These are phyloP conservation scores for Gouania willdenowi DNA, from an alignment of 2,797 vertebrate genomes.

Conservation along the genomic window DNA sequence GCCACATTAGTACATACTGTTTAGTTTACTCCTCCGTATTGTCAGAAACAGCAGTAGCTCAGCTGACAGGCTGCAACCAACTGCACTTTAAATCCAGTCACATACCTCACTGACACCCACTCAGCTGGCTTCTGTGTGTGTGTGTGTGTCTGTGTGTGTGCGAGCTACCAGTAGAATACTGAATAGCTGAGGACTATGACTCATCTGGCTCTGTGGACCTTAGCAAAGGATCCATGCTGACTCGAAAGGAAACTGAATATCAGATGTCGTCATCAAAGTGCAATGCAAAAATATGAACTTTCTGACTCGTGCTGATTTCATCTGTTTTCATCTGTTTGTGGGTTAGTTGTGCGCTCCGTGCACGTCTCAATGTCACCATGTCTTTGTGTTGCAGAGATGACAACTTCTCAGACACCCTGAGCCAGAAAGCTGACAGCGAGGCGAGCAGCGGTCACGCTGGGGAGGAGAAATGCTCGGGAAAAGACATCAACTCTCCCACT, in stretches of 20 bases:
- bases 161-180: slow-evolving; percentile 34
- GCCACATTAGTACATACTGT: slow-evolving; percentile 5
- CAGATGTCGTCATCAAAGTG: slow-evolving; percentile 34
- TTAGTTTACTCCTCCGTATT: too few species aligned
- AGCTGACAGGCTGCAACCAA: slow-evolving; percentile 38
- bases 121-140: slow-evolving; percentile 5
- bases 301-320: slow-evolving; percentile 33
- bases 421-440: slow-evolving; percentile 97
- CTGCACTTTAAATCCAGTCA: slow-evolving; percentile 25
- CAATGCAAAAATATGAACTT: slow-evolving; percentile 13
- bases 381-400: slow-evolving; percentile 82
- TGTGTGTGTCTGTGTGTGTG: not conserved
- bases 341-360: slow-evolving; percentile 14
- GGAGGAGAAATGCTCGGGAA: slow-evolving; percentile 90
- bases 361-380: slow-evolving; percentile 28
- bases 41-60: slow-evolving; percentile 13
- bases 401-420: slow-evolving; percentile 94
- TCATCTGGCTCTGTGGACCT: slow-evolving; percentile 44
- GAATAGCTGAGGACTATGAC: slow-evolving; percentile 39
- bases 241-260: slow-evolving; percentile 38
- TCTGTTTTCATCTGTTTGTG: slow-evolving; percentile 7
- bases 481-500: slow-evolving; percentile 86
- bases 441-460: slow-evolving; percentile 89
- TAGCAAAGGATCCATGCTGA: slow-evolving; percentile 39
- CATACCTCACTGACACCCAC: slow-evolving; percentile 26